These are phyloP conservation scores for Conistra vaccinii DNA, from an alignment of 2,888 invertebrate genomes.

Conservation along the genomic window DNA sequence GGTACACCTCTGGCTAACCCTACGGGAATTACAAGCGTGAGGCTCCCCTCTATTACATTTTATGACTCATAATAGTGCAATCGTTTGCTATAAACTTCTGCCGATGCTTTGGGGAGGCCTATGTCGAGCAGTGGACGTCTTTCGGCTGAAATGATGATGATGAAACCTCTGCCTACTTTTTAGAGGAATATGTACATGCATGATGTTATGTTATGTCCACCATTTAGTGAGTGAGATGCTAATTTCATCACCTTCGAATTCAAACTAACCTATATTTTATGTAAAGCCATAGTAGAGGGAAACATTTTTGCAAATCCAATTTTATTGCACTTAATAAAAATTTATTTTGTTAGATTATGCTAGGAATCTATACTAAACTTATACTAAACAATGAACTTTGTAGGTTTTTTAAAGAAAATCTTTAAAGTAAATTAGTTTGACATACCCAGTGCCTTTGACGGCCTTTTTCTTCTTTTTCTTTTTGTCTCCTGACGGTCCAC, in stretches of 20 bases:
- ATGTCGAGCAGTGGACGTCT: too few species aligned
- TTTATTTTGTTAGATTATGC: not conserved
- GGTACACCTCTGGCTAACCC: too few species aligned
- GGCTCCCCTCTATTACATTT: too few species aligned
- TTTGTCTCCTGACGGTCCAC: conserved; percentile 91
- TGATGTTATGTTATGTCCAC: not conserved
- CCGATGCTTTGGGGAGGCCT: too few species aligned
- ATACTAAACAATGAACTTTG: not conserved
- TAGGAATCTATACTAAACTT: not conserved
- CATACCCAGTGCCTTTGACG: conserved; percentile 84
- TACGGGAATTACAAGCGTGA: too few species aligned
- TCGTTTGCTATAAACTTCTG: not conserved
- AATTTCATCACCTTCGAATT: not conserved
- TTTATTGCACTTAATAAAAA: not conserved
- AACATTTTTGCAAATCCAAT: not conserved
- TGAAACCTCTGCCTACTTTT: not conserved
- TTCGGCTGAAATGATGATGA: too few species aligned
- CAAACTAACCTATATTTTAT: conserved; percentile 2
- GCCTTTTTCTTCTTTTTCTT: conserved; percentile 92
- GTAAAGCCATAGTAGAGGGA: not conserved
- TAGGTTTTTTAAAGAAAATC: not conserved
- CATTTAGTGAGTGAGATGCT: not conserved
- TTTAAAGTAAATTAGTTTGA: not conserved
- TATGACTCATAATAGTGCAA: not conserved
- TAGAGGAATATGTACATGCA: too few species aligned